Conservation (phyloP, 2,797 vertebrate species). For the Australoheros facetus region DNA sequence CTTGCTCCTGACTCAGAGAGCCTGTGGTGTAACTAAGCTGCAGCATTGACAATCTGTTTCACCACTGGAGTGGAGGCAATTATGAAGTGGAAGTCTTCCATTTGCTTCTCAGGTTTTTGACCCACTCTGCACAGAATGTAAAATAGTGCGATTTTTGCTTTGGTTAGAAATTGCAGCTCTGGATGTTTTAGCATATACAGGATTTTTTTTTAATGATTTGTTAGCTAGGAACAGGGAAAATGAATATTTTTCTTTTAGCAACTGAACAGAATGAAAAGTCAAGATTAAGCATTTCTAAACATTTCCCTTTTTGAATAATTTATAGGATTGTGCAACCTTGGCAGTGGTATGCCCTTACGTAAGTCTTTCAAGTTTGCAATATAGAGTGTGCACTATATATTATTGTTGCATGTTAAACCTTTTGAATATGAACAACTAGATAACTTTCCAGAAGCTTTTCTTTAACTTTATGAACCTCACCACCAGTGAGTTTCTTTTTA, state of each 20-base stretch:
- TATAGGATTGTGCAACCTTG: not conserved
- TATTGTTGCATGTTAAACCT: not conserved
- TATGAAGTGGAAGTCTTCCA: conserved; percentile 19
- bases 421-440: not conserved
- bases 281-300: conserved; percentile 4
- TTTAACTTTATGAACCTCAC: not conserved
- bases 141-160: not conserved
- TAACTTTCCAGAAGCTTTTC: not conserved
- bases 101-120: conserved; percentile 16
- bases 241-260: not conserved
- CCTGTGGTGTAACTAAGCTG: conserved; percentile 31
- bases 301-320: not conserved
- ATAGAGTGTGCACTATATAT: not conserved
- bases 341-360: not conserved
- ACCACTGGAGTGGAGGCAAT: conserved; percentile 19
- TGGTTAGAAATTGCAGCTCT: conserved; percentile 2
- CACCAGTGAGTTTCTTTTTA: not conserved
- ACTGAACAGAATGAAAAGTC: not conserved
- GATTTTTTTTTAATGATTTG: not conserved
- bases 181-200: not conserved
- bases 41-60: conserved; percentile 26
- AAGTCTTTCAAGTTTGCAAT: not conserved
- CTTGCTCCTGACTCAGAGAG: conserved; percentile 16
- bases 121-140: not conserved
- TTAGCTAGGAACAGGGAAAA: not conserved